Evolutionary conservation across 2,888 invertebrate genomes (phyloP), one percentile per base, ranked within the genome.

Genomic region (Macaria notata): DNA sequence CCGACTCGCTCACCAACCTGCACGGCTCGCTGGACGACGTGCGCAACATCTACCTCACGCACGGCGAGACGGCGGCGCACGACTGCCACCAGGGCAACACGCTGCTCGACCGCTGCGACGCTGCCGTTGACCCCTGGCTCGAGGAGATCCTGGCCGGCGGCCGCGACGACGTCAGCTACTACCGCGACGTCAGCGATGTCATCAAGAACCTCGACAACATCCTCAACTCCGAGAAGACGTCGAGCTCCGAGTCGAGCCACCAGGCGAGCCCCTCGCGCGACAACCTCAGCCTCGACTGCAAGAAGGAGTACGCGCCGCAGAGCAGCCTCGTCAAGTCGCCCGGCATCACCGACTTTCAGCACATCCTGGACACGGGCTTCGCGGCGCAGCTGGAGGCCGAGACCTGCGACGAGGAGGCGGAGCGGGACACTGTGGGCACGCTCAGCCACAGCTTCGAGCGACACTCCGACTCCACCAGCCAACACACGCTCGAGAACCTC

Each of bases 1-100:
- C 93, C 0, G 93, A 93, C 41, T 93, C 93, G 67, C 79, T 94
- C 42, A 93, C 92, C 42, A 95, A 95, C 73, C 85, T 96, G 0
- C 94, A 95, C 67, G 95, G 95, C 0, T 95, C 95, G 1, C 80
- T 95, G 4, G 94, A 94, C 59, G 93, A 93, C 70, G 88, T 93
- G 0, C 76, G 87, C 31, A 89, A 89, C 58, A 89, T 89, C 56
- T 89, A 90, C 69, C 85, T 90, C 59, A 87, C 86, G 6, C 90
- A 89, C 67, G 85, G 87, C 57, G 91, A 91, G 67, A 83, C 79
- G 6, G 78, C 89, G 0, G 72, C 78, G 0, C 75, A 84, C 4
- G 90, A 90, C 56, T 88, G 89, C 58, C 86, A 88, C 54, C 88
- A 90, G 59, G 89, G 88, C 0, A 89, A 89, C 54, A 75, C 84